phyloP scores from a whole-genome alignment of 1,140 invertebrate species.

The Nilaparvata lugens region DNA sequence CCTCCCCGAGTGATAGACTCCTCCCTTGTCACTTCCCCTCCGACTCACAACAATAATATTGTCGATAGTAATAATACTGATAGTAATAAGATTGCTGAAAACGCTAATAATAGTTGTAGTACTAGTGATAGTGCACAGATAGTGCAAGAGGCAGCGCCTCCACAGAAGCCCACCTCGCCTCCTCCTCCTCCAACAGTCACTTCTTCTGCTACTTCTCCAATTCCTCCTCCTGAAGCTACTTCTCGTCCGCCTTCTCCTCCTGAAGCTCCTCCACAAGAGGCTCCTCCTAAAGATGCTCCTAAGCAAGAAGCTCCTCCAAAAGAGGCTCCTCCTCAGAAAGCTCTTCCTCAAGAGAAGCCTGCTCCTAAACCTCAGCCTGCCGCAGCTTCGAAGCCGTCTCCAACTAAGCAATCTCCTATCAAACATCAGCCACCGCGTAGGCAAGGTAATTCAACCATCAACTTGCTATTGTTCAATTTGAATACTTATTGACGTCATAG shows the following conservation, averaged over 20 bases:
- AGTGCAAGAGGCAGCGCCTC: not conserved
- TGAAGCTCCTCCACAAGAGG: too few relatives aligned
- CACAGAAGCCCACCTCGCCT: not conserved
- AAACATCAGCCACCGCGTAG: not conserved
- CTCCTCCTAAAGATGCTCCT: too few relatives aligned
- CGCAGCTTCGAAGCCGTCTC: not conserved
- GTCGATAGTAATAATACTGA: too few relatives aligned
- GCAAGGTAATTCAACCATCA: not conserved
- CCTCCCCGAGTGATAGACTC: constrained; percentile 30
- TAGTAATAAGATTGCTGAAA: too few relatives aligned
- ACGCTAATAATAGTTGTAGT: too few relatives aligned
- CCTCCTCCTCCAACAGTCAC: not conserved
- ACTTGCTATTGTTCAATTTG: not conserved
- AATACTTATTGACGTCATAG: not conserved
- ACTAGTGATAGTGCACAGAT: not conserved
- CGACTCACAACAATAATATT: too few relatives aligned
- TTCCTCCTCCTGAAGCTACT: not conserved
- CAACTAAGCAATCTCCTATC: not conserved
- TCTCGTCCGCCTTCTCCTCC: too few relatives aligned
- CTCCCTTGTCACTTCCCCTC: not conserved
- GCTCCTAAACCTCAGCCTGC: not conserved
- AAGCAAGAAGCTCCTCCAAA: too few relatives aligned
- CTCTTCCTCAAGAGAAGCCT: too few relatives aligned
- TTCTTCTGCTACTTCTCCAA: not conserved
- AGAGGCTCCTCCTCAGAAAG: too few relatives aligned